These are phyloP conservation scores for Pterostichus niger DNA, from an alignment of 2,888 invertebrate species.

Conservation along the genomic window DNA sequence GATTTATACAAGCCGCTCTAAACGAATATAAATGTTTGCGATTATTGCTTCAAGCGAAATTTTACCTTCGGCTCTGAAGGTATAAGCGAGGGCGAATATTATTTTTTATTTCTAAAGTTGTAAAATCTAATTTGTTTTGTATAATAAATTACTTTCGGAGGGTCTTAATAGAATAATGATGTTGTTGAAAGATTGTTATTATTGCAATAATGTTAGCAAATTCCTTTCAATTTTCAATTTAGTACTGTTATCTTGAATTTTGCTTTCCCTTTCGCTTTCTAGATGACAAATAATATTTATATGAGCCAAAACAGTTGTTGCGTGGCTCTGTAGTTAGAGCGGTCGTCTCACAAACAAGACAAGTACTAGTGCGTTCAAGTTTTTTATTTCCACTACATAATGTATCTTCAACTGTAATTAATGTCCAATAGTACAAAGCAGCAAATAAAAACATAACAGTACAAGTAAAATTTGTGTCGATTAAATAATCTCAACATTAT, in stretches of 20 bases:
- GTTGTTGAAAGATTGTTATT: background rate
- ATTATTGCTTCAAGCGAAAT: slow-evolving; percentile 34
- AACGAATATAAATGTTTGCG: slow-evolving; percentile 28
- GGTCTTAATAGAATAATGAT: background rate
- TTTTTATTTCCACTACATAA: no score
- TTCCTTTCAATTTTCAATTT: slow-evolving; percentile 11
- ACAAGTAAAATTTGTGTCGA: background rate
- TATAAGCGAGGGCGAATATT: background rate
- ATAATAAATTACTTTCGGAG: slow-evolving; percentile 7
- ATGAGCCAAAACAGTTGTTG: no score
- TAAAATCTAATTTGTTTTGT: slow-evolving; percentile 3
- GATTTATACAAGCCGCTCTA: slow-evolving; percentile 27
- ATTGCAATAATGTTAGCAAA: background rate
- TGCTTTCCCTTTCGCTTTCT: background rate
- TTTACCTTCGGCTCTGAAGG: slow-evolving; percentile 19
- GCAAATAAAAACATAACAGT: background rate
- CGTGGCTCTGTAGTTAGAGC: no score
- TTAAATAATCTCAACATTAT: background rate
- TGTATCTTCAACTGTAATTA: no score
- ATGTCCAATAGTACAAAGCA: no score
- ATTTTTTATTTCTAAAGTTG: background rate
- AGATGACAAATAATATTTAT: no score
- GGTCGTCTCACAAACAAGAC: no score
- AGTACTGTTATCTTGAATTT: background rate
- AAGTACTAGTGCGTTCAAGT: no score